A percentile compares a stretch with the other conserved stretches of the same genome.
These are phyloP conservation scores for Characodon lateralis DNA, from an alignment of 2,797 vertebrate species.

Conservation along the genomic window DNA sequence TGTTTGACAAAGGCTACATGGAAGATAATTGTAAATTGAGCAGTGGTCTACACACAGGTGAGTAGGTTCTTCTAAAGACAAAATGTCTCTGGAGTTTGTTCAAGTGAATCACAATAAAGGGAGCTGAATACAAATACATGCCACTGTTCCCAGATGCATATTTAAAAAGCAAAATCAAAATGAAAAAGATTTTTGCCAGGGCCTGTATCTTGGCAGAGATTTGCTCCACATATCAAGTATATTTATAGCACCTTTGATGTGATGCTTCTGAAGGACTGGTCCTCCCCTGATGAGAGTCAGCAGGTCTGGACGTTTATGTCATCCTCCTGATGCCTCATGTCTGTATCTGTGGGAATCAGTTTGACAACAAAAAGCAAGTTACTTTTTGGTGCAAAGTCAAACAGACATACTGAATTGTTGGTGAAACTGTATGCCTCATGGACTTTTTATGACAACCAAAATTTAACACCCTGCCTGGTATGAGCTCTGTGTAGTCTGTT, in stretches of 20 bases:
- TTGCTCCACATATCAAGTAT: conserved; percentile 9
- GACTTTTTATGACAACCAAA: conserved; percentile 7
- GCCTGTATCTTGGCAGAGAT: conserved; percentile 6
- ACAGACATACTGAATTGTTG: background rate
- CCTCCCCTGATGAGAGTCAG: conserved; percentile 24
- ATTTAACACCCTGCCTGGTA: conserved; percentile 12
- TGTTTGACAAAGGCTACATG: background rate
- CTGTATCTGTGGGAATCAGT: conserved; percentile 11
- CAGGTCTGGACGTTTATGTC: conserved; percentile 13
- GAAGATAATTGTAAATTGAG: background rate
- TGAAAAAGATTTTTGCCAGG: background rate
- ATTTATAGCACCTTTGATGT: conserved; percentile 28
- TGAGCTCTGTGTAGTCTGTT: conserved; percentile 20
- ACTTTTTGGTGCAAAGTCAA: conserved; percentile 1
- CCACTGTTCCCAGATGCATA: background rate
- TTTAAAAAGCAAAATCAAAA: background rate
- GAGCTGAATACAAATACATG: background rate
- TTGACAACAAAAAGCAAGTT: conserved; percentile 13
- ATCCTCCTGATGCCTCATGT: conserved; percentile 15
- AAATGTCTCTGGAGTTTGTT: background rate
- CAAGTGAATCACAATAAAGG: background rate
- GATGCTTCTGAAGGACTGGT: background rate
- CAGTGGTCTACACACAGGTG: background rate
- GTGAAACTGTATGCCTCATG: background rate
- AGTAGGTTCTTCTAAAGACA: background rate